Conservation (phyloP, 2,113 vertebrate genomes). For the Lutjanus erythropterus region DNA sequence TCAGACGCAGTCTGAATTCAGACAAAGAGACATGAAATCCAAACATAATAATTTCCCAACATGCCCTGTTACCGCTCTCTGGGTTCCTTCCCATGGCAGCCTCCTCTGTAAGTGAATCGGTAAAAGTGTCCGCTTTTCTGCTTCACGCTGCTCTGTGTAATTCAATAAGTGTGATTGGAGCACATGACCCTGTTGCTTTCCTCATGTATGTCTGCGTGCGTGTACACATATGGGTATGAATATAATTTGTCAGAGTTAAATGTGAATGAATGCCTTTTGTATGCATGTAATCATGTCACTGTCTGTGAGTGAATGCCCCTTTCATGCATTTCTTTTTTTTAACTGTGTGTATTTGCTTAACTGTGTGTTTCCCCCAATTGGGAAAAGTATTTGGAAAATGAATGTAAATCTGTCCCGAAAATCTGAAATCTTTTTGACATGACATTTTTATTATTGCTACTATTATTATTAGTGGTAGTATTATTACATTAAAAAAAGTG, state of each 20-base stretch:
- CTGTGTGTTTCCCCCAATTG: not conserved
- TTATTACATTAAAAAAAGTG: too few species aligned
- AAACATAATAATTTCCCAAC: not conserved
- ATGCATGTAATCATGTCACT: conserved; percentile 27
- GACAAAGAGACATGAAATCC: not conserved
- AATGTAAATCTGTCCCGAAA: too few species aligned
- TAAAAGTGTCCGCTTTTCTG: conserved; percentile 6
- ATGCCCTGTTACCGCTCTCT: not conserved
- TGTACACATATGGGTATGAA: not conserved
- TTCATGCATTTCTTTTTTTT: conserved; percentile 24
- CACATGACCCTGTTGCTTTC: conserved; percentile 61
- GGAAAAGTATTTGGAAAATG: too few species aligned
- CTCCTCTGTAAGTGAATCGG: conserved; percentile 13
- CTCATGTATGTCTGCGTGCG: conserved; percentile 9
- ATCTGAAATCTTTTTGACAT: too few species aligned
- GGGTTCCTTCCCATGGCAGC: not conserved
- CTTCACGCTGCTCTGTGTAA: conserved; percentile 50
- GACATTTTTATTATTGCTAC: too few species aligned
- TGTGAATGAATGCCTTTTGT: conserved; percentile 45
- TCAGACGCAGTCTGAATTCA: conserved; percentile 5
- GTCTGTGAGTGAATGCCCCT: conserved; percentile 43
- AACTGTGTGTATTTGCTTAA: not conserved
- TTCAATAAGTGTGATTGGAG: conserved; percentile 58
- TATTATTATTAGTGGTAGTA: too few species aligned
- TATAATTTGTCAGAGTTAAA: conserved; percentile 19